Base-by-base conservation (phyloP, 2,888 invertebrate species). In the Troides aeacus region DNA sequence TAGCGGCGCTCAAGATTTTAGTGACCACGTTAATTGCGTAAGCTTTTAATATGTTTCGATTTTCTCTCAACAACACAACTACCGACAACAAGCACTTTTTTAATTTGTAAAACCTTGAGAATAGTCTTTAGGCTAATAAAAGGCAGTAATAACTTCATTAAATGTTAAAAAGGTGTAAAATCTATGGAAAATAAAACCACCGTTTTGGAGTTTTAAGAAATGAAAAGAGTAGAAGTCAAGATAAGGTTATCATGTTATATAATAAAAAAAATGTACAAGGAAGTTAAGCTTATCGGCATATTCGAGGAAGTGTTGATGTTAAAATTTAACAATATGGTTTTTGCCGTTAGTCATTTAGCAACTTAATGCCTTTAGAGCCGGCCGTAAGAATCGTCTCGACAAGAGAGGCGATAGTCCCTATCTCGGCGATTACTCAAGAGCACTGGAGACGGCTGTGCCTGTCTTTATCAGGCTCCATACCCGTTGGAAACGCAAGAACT, bases 401-500 rank as follows among this genome's bases (percentile, higher is more conserved):
- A 79, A 78, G 78, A 77, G 76, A 71, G 72, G 74, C 85, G 89
- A 90, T 88, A 87, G 76, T 79, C 76, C 76, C 76, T 88, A 89
- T 89, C 89, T 76, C 72, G 73, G 72, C 83, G 83, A 88, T 89
- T 88, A 88, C 80, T 89, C 89, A 86, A 74, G 73, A 78, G 74
- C 83, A 83, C 85, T 81, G 78, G 74, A 79, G 77, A 81, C 81
- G 78, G 82, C 80, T 82, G 84, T 83, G 81, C 80, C 77, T 78
- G 80, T 75, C 77, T 79, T 84, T 86, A 87, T 86, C 86, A 77
- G 68, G n/a, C 73, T 70, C 69, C 58, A 66, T 53, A n/a, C 75
- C 77, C 68, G 75, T 75, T 74, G 73, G 74, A 71, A 72, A 72
- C 71, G 62, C 71, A 67, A 78, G 77, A 77, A 74, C 73, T 76